Conservation (phyloP, 1,140 invertebrate species). For the Dinoponera quadriceps region DNA sequence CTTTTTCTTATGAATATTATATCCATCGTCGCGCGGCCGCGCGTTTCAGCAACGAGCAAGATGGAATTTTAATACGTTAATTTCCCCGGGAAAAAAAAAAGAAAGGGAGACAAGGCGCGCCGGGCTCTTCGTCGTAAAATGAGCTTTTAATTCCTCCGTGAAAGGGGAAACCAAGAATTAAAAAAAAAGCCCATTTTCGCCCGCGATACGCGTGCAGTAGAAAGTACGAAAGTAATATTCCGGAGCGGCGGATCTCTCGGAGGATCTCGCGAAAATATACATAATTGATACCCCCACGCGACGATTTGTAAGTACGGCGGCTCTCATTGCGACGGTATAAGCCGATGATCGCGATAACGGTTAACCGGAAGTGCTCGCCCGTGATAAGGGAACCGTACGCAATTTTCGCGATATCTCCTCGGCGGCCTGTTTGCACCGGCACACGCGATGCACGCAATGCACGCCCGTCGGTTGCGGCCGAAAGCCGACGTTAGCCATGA, state of each 20-base stretch:
- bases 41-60: neutral
- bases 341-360: conserved; percentile 34
- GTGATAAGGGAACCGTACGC: conserved; percentile 9
- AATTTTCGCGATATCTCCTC: conserved; percentile 39
- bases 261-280: conserved; percentile 33
- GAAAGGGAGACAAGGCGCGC: too few species aligned
- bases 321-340: neutral
- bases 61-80: conserved; percentile 6
- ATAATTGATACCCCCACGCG: conserved; percentile 27
- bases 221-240: neutral
- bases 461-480: conserved; percentile 30
- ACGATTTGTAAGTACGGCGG: too few species aligned
- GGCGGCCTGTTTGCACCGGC: neutral
- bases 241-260: conserved; percentile 9
- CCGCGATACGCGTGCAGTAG: neutral
- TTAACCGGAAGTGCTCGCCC: conserved; percentile 10
- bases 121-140: neutral
- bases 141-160: conserved; percentile 1
- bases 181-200: conserved; percentile 41
- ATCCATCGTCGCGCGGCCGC: neutral
- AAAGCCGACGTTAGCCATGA: conserved; percentile 29
- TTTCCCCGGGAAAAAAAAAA: neutral
- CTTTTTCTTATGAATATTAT: too few species aligned
- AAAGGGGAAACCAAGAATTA: conserved; percentile 13
- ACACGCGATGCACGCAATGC: conserved; percentile 29